Base-by-base conservation (phyloP, 2,797 vertebrate genomes). In the Champsocephalus esox region DNA sequence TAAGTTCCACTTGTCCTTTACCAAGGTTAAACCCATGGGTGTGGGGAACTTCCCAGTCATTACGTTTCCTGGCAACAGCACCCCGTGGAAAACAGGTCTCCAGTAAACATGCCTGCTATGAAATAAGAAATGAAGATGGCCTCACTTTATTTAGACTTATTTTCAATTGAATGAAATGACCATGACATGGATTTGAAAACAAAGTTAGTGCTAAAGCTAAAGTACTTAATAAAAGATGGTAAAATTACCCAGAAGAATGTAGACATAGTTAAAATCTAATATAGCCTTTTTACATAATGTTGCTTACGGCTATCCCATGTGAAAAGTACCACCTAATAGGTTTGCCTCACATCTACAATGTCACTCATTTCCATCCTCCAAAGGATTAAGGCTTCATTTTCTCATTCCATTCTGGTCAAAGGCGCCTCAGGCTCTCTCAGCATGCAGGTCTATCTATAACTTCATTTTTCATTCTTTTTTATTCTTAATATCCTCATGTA, bases 1-100 rank as follows among this genome's bases (percentile, higher is more conserved):
- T 34, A 57, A 75, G 48, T 70, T 79, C 11, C 54, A 62, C 66
- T 79, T 84, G 80, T 28, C 73, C 79, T 85, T 85, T 70, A 71
- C 60, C 79, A 81, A 83, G 81, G 86, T 87, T 81, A 83, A 85
- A 86, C 69, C 72, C 67, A 28, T 48, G 66, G 63, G 77, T 87
- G 66, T 81, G 83, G 66, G 84, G 81, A 91, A 82, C 91, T 88
- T 87, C 88, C 87, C 70, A 71, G 55, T 77, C 73, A 72, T 62
- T 59, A 28, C 17, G 72, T 78, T 88, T 70, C 87, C 72, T 80
- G 72, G 87, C 72, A 88, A 90, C 90, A 41, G 66, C 3, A 44
- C 77, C 81, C 80, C 70, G 65, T 54, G 77, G 65, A 77, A 86
- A 79, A 70, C 10, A 57, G 16, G 70, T 38, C 55, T 5, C 66